Base-by-base conservation (phyloP, 2,888 invertebrate genomes). In the Lithosia quadra region DNA sequence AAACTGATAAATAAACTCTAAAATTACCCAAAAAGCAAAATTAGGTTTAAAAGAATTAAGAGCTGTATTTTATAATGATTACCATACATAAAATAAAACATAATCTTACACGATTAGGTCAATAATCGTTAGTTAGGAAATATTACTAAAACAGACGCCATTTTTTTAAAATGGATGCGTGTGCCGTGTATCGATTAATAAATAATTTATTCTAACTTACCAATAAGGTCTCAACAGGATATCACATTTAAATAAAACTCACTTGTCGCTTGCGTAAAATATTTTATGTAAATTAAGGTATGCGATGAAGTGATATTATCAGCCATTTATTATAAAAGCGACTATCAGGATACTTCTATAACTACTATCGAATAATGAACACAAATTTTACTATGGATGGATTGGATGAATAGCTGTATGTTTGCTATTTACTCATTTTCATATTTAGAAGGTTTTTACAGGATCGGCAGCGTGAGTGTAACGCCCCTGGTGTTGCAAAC, bases 201-300 rank as follows among this genome's bases (percentile, higher is more conserved):
- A 49, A 22, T 81, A 71, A 79, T 71, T 65, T 70, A 67, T 73
- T 73, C 68, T 63, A 0, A 28, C n/a, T 49, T 15, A 49, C 34
- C 55, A 70, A 79, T 70, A 81, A 79, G 79, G 74, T 71, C 75
- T 24, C 59, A 79, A 75, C 34, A 71, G 36, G 15, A 39, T 49
- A 70, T 69, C 55, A 60, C 60, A 79, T 79, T 76, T 68, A 43
- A 72, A 81, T 79, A 71, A 56, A 65, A 69, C 63, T 66, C 36
- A 55, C 63, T 59, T n/a, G 24, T 21, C 55, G 22, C 34, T 58
- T 15, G 34, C 43, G 28, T 68, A 59, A 60, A 36, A 59, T 59
- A 56, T 57, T 43, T 61, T 67, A 33, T 59, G 24, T 36, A 49
- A 53, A 24, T 33, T 21, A 63, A 22, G 49, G 18, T n/a, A 57